Conservation (phyloP, 2,888 invertebrate species). For the Rugalucina vietnamica region DNA sequence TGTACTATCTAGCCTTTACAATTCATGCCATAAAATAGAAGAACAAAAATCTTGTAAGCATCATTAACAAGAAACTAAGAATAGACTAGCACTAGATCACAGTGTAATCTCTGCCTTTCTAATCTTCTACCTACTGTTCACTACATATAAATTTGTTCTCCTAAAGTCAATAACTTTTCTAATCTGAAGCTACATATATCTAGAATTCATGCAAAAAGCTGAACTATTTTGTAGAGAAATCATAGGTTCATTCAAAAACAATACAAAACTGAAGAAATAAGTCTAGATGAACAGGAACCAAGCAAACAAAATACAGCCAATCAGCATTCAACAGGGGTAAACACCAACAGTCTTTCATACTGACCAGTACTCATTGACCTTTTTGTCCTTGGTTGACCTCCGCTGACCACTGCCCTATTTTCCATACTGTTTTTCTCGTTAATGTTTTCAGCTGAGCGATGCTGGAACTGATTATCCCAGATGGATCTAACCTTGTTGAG, state of each 20-base stretch:
- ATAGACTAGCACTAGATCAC: no score
- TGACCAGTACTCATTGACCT: constrained; percentile 46
- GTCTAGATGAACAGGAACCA: background rate
- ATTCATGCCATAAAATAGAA: no score
- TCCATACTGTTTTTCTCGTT: constrained; percentile 55
- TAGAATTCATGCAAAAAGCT: no score
- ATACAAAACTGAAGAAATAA: background rate
- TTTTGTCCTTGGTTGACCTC: constrained; percentile 62
- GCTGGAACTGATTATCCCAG: constrained; percentile 77
- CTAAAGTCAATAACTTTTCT: no score
- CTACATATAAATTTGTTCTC: no score
- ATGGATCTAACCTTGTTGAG: constrained; percentile 79
- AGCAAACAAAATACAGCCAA: background rate
- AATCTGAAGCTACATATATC: no score
- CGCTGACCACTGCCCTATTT: constrained; percentile 61
- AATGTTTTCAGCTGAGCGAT: constrained; percentile 51
- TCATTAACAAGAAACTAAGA: no score
- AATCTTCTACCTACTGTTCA: no score
- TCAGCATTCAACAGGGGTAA: background rate
- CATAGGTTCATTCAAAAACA: background rate
- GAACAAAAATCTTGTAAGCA: no score
- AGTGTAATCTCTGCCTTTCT: no score
- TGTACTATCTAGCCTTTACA: no score
- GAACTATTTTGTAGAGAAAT: background rate
- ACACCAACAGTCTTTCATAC: constrained; percentile 8